phyloP scores from a whole-genome alignment of 2,888 invertebrate species.

The Caenorhabditis sp. region DNA sequence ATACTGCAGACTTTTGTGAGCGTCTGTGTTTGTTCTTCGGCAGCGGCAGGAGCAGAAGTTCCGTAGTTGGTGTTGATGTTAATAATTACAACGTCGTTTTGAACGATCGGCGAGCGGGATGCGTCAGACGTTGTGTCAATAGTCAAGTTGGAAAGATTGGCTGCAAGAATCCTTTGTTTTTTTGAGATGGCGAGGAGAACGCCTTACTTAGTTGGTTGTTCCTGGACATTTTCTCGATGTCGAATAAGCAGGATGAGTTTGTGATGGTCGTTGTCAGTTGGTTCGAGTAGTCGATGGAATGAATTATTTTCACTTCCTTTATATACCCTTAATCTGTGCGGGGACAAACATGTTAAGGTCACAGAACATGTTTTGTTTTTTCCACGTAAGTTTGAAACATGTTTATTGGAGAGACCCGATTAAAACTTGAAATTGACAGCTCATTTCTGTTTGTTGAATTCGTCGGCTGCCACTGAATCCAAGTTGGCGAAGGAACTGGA shows the following conservation, averaged over 20 bases:
- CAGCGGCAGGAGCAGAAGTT: not conserved
- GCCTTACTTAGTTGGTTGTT: constrained; percentile 5
- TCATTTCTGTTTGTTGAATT: constrained; percentile 16
- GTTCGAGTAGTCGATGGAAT: not conserved
- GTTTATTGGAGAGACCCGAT: constrained; percentile 2
- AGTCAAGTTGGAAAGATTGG: no score
- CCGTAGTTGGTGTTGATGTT: constrained; percentile 15
- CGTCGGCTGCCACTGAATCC: constrained; percentile 27
- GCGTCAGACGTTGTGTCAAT: not conserved
- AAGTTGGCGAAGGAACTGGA: constrained; percentile 52
- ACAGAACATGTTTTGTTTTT: not conserved
- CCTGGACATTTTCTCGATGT: constrained; percentile 43
- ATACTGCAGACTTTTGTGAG: constrained; percentile 12
- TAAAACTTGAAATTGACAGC: not conserved
- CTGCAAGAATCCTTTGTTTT: no score
- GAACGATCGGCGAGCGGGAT: not conserved
- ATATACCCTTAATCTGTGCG: not conserved
- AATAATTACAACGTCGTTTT: constrained; percentile 1
- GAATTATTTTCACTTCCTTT: not conserved
- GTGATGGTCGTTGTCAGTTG: constrained; percentile 6
- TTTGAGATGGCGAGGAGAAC: not conserved
- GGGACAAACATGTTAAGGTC: no score
- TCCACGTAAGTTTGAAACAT: no score
- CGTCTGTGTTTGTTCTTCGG: not conserved
- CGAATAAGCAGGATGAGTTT: constrained; percentile 36